These are phyloP conservation scores for Chloroceryle inda DNA, from an alignment of 2,797 vertebrate genomes.

Conservation along the genomic window DNA sequence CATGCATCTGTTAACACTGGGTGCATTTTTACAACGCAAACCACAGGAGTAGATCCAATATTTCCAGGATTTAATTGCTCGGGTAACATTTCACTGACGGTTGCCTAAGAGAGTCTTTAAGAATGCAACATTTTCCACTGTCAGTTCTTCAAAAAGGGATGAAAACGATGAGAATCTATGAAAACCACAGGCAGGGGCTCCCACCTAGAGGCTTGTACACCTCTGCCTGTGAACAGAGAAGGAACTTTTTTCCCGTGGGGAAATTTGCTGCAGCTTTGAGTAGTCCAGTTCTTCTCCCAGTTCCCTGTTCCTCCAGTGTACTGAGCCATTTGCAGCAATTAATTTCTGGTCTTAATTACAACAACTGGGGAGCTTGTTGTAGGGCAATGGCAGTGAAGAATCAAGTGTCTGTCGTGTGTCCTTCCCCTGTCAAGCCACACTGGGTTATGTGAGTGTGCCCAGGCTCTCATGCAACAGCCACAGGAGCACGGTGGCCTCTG, in stretches of 20 bases:
- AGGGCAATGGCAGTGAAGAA: not conserved
- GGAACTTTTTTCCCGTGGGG: not conserved
- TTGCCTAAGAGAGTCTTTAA: not conserved
- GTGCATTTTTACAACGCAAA: not conserved
- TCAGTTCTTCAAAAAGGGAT: not conserved
- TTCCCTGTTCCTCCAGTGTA: not conserved
- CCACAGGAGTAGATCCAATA: not conserved
- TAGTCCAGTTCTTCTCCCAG: not conserved
- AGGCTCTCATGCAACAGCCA: not conserved
- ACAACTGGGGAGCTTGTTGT: not conserved
- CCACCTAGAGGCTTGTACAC: not conserved
- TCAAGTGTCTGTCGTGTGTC: not conserved
- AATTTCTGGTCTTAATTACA: not conserved
- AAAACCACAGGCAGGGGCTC: not conserved
- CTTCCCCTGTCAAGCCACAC: accelerated
- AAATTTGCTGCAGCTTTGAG: not conserved
- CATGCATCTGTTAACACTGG: not conserved
- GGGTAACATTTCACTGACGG: not conserved
- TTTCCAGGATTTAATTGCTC: not conserved
- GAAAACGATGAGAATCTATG: not conserved
- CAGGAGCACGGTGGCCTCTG: not conserved
- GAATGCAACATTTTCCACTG: not conserved
- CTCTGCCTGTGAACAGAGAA: not conserved
- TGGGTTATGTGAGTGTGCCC: not conserved
- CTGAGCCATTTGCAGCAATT: not conserved